Evolutionary conservation across 2,797 vertebrate genomes (phyloP), one percentile per base, ranked within the genome.

Genomic region (Emys orbicularis): DNA sequence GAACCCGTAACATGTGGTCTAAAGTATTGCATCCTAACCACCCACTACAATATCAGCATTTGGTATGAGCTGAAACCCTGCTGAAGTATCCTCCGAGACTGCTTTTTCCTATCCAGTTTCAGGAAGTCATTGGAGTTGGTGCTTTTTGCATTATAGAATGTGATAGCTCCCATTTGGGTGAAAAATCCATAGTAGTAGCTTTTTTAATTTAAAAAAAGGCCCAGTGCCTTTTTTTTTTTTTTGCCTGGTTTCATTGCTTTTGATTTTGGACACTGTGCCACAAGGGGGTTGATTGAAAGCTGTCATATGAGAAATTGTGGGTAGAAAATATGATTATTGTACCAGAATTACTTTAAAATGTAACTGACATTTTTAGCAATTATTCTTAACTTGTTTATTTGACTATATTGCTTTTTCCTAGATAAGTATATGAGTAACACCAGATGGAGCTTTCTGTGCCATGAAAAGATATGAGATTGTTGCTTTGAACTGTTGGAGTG

Each of bases 401-500:
- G 4, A 4, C 0, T 7, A 12, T 13, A 15, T 4, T 8, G 12
- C 6, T 41, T 84, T 94, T 6, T 27, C 31, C 1, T 13, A 82
- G 68, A 83, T 56, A 59, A 0, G 6, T 72, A 10, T 13, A 59
- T 0, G 65, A 44, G 52, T 10, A 34, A 61, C 96, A 4, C 95
- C 94, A 95, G 94, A 93, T 96, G 96, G 97, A 95, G 95, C 95
- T 89, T 82, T 53, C 81, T 3, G 90, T 34, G 90, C 95, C 0
- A 82, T 37, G 81, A 1, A 93, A 85, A 68, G 85, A 44, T 27
- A 0, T 68, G 49, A 54, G 11, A 29, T 49, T 47, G 74, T 47
- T 74, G 52, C 59, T 81, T 31, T 41, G 86, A 61, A 13, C 0
- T 12, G 0, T 79, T 12, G 6, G 41, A 19, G 34, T 0, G 92